A percentile compares a stretch with the other conserved stretches of the same genome.
phyloP scores from a whole-genome alignment of 1,140 invertebrate genomes.

The Battus philenor region DNA sequence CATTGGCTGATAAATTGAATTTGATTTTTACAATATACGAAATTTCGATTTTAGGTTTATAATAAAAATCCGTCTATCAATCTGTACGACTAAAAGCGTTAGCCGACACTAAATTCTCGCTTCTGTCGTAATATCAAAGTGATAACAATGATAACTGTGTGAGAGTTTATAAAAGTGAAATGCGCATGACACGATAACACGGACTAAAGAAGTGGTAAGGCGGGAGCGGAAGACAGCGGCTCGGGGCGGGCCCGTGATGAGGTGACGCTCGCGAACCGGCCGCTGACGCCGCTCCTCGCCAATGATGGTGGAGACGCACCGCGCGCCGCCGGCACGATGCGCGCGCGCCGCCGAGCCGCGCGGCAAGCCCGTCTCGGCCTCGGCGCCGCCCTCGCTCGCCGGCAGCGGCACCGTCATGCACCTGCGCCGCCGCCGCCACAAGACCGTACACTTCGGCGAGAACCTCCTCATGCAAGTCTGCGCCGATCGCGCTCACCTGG shows the following conservation, averaged over 20 bases:
- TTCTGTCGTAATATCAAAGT: too few species aligned
- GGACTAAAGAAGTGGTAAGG: slow-evolving; percentile 16
- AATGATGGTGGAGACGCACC: slow-evolving; percentile 76
- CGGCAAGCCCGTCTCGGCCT: slow-evolving; percentile 56
- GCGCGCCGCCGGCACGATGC: slow-evolving; percentile 66
- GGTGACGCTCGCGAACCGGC: slow-evolving; percentile 69
- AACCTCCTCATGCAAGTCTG: slow-evolving; percentile 82
- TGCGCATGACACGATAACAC: slow-evolving; percentile 19
- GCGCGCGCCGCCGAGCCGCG: slow-evolving; percentile 64
- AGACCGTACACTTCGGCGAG: slow-evolving; percentile 85
- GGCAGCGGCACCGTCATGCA: slow-evolving; percentile 75
- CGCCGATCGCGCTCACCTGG: slow-evolving; percentile 76
- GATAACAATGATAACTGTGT: slow-evolving; percentile 14
- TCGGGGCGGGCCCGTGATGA: slow-evolving; percentile 43
- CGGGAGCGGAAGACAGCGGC: slow-evolving; percentile 20
- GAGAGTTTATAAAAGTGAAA: slow-evolving; percentile 22
- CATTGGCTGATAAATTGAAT: too few species aligned
- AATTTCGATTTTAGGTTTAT: too few species aligned
- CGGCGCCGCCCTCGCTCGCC: slow-evolving; percentile 62
- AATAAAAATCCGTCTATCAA: too few species aligned
- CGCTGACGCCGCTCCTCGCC: slow-evolving; percentile 68
- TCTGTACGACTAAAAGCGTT: too few species aligned
- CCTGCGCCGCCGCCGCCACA: slow-evolving; percentile 80
- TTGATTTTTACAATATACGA: too few species aligned
- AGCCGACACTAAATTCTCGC: too few species aligned